Evolutionary conservation across 2,797 vertebrate genomes (phyloP), one percentile per base, ranked within the genome.

Genomic region (Karalla daura): DNA sequence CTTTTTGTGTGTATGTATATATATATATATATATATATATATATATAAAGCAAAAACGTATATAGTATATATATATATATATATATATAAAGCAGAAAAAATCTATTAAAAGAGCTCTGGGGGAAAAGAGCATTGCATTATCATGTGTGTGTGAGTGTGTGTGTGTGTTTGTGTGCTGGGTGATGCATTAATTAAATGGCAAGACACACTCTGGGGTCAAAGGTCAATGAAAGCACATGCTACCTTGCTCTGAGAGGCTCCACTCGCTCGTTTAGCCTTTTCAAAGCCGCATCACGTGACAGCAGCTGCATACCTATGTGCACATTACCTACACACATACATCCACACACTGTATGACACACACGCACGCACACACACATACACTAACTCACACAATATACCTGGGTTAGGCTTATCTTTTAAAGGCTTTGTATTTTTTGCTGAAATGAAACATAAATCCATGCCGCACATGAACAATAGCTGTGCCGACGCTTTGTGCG

Each of bases 201-300:
- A 28, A 12, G 20, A 50, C 46, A 44, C 54, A 9, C 46, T 32
- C 51, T 47, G 32, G 44, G 39, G 37, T 62, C 41, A 74, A 47
- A 74, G 51, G 67, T 65, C 46, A 62, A 27, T 58, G 17, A 51
- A 62, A 70, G 5, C 5, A 3, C 55, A 36, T 10, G 30, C 21
- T 27, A 20, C 41, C n/a, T 5, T n/a, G 32, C 41, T 54, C 33
- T 47, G 21, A 46, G 44, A 21, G 8, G 45, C 33, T 44, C 39
- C n/a, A 8, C 39, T 66, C n/a, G 5, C 49, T 71, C 76, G 55
- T 64, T 70, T 73, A 30, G 20, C 49, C 51, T 70, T 64, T 71
- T 61, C n/a, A 59, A 43, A 74, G 76, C 35, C 9, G 18, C 8
- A 23, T 20, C 44, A 23, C 67, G 58, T 28, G 46, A 36, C 52